Conservation (phyloP, 1,140 invertebrate genomes). For the Sinella curviseta region DNA sequence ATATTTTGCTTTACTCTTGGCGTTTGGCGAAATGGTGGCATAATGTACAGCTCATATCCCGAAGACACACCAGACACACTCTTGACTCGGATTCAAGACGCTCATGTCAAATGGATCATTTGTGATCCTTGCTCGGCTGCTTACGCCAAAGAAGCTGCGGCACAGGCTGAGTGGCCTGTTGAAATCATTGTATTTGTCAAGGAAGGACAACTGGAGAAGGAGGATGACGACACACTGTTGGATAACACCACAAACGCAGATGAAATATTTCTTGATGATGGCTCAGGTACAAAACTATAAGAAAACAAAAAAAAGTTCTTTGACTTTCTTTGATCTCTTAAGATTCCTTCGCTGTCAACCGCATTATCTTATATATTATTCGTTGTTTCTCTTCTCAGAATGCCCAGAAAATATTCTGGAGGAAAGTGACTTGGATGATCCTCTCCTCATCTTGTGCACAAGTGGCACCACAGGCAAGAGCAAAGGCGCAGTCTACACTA, state of each 20-base stretch:
- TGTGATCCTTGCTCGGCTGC: constrained; percentile 37
- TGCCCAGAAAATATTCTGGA: constrained; percentile 21
- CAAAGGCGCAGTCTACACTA: constrained; percentile 46
- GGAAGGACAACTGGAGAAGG: not conserved
- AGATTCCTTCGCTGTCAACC: too few species aligned
- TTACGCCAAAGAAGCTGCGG: constrained; percentile 29
- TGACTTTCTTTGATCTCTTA: too few species aligned
- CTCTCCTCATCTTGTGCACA: constrained; percentile 43
- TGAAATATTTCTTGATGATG: constrained; percentile 43
- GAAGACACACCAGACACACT: constrained; percentile 48
- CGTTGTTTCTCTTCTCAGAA: not conserved
- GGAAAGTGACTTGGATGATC: constrained; percentile 40
- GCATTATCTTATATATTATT: not conserved
- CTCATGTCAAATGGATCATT: constrained; percentile 45
- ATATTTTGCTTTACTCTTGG: constrained; percentile 44
- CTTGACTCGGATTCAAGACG: constrained; percentile 32
- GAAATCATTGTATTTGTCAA: constrained; percentile 45
- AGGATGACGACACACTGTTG: not conserved
- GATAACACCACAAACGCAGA: constrained; percentile 41
- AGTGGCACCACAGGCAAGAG: constrained; percentile 44
- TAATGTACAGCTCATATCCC: constrained; percentile 46
- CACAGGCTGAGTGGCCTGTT: constrained; percentile 35
- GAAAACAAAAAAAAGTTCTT: not conserved
- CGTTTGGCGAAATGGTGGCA: constrained; percentile 43
- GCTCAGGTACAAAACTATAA: constrained; percentile 28